phyloP scores from a whole-genome alignment of 2,888 invertebrate genomes.

The Eupithecia subfuscata region DNA sequence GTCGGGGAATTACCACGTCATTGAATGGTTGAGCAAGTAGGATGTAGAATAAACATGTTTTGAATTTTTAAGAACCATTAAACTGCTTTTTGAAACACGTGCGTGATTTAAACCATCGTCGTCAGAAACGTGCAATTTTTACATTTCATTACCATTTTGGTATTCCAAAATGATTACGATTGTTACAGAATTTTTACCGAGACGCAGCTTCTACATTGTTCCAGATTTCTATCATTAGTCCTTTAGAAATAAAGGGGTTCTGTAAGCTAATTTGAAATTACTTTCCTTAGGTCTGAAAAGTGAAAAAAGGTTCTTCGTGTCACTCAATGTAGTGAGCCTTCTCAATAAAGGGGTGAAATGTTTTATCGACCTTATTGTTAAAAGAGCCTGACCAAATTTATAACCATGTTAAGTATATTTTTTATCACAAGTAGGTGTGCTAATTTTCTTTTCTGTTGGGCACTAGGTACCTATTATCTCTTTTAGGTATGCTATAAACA shows the following conservation, averaged over 20 bases:
- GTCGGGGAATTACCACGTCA: too few species aligned
- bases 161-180: not conserved
- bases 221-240: not conserved
- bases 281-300: not conserved
- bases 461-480: too few species aligned
- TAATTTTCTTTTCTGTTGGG: too few species aligned
- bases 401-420: too few species aligned
- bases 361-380: not conserved
- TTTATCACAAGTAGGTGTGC: too few species aligned
- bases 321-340: not conserved
- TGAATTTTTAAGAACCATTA: too few species aligned
- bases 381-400: not conserved
- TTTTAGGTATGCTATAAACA: too few species aligned
- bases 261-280: not conserved
- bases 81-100: slow-evolving; percentile 1
- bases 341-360: not conserved
- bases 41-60: too few species aligned
- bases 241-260: not conserved
- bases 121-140: not conserved
- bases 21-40: too few species aligned
- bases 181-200: not conserved
- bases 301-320: not conserved
- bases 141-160: slow-evolving; percentile 4
- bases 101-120: not conserved
- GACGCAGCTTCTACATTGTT: too few species aligned